These are phyloP conservation scores for Podarcis muralis DNA, from an alignment of 2,113 vertebrate genomes.

Conservation along the genomic window DNA sequence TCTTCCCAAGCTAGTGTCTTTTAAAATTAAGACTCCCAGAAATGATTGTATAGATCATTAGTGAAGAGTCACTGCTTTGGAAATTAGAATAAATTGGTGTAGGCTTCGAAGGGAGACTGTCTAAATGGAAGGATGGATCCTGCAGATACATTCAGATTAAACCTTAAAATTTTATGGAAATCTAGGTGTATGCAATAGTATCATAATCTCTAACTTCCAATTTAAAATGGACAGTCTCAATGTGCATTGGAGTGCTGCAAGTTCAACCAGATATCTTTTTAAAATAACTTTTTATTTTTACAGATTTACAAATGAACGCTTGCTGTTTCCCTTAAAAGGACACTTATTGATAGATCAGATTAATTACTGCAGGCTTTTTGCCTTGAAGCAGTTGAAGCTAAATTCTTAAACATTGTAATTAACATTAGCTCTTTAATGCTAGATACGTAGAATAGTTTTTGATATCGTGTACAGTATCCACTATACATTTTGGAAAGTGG, in stretches of 20 bases:
- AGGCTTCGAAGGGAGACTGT: constrained; percentile 46
- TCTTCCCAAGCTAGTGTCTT: constrained; percentile 57
- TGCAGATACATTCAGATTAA: not conserved
- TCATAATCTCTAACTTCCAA: not conserved
- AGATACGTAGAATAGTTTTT: too few species aligned
- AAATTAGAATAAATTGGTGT: constrained; percentile 37
- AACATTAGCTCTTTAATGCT: too few species aligned
- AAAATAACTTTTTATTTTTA: too few species aligned
- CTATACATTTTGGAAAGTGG: too few species aligned
- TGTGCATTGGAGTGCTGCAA: not conserved
- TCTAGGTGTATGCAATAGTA: not conserved
- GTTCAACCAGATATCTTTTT: not conserved
- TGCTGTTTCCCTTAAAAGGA: too few species aligned
- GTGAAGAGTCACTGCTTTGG: constrained; percentile 39
- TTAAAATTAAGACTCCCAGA: constrained; percentile 63
- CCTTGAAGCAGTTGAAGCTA: too few species aligned
- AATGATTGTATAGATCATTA: constrained; percentile 47
- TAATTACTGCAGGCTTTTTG: too few species aligned
- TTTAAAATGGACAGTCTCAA: not conserved
- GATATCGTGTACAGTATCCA: too few species aligned
- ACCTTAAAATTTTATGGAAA: not conserved
- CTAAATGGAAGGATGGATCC: not conserved
- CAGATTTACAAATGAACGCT: too few species aligned
- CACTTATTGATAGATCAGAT: too few species aligned
- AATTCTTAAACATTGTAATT: too few species aligned